Base-by-base conservation (phyloP, 2,113 vertebrate species). In the Pagrus major region DNA sequence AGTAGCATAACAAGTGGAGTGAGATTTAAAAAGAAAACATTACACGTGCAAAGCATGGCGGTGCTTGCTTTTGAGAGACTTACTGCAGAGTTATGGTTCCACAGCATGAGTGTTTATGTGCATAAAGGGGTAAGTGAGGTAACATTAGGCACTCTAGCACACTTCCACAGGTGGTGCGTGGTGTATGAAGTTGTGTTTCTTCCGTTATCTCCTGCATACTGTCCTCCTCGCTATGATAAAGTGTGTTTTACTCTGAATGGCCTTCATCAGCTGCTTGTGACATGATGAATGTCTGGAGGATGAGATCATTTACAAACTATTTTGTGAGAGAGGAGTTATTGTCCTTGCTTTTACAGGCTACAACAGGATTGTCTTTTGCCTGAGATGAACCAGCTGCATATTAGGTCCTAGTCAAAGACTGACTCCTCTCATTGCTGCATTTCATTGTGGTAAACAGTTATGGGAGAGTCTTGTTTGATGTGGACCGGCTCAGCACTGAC, bases 1-100 rank as follows among this genome's bases (percentile, higher is more conserved):
- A 85, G 81, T 59, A 61, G 64, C 87, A 92, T 81, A 91, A 89
- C 84, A 91, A 80, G 33, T 14, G 10, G n/a, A 63, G 68, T 25
- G 49, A 63, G 73, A 86, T 88, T 88, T 90, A 86, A 75, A 76
- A 79, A 71, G 59, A 68, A 42, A 71, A 66, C 41, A 51, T 65
- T 42, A 67, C 51, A 54, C 71, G 44, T 64, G 59, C 46, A 51
- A 71, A 69, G 55, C 35, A 16, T 33, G 54, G 37, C 44, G 39
- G n/a, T 47, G 49, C 20, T 73, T 78, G 20, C 59, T 58, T 69
- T 85, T 59, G 6, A 33, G 10, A 33, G 23, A 44, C 55, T 76
- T 71, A 71, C 20, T 66, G 23, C 37, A 39, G 75, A 63, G 37
- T 65, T 85, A 10, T 39, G 49, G 20, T 39, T 74, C 46, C 44